Evolutionary conservation across 2,888 invertebrate species (phyloP), one percentile per base, ranked within the genome.

Genomic region (Elysia crispata): DNA sequence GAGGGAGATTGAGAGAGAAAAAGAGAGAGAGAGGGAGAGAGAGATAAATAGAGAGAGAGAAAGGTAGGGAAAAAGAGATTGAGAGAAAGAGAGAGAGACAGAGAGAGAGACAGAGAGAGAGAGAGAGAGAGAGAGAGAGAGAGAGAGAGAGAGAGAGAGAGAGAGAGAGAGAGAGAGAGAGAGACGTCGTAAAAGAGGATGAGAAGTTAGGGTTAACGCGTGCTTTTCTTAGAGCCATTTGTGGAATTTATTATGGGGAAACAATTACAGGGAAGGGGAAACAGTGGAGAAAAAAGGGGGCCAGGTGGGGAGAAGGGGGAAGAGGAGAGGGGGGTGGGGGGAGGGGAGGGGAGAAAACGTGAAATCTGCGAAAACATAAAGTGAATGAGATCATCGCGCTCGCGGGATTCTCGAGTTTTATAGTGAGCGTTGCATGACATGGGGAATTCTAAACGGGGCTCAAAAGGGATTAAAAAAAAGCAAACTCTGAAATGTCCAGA

Each of bases 121-220:
- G 69, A 50, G n/a, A 67, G 50, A 77, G 25, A 66, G 25, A 64
- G 41, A 76, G 28, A 66, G 15, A 64, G 66, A 64, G 25, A 66
- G 23, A 41, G 41, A 76, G 41, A 66, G 28, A 64, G 66, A 76
- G 25, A 41, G 49, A 41, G 41, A 67, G 30, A 69, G 20, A 67
- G 50, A 77, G 18, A 69, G 54, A 28, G 20, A 77, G 54, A 69
- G 23, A 77, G 77, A 66, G 18, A 54, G 54, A 77, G 5, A 77
- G 66, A 62, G 3, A 25, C 20, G 5, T 11, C 23, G 66, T 30
- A 13, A 41, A 23, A 23, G 41, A 25, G 23, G 28, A 30, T 20
- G 33, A 57, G 69, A 50, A 67, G 69, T 54, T 50, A 77, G 69
- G 50, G n/a, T 31, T 1, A 77, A 50, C 67, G 31, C 28, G n/a